Evolutionary conservation across 2,797 vertebrate species (phyloP).

Genomic region (Lemur catta): DNA sequence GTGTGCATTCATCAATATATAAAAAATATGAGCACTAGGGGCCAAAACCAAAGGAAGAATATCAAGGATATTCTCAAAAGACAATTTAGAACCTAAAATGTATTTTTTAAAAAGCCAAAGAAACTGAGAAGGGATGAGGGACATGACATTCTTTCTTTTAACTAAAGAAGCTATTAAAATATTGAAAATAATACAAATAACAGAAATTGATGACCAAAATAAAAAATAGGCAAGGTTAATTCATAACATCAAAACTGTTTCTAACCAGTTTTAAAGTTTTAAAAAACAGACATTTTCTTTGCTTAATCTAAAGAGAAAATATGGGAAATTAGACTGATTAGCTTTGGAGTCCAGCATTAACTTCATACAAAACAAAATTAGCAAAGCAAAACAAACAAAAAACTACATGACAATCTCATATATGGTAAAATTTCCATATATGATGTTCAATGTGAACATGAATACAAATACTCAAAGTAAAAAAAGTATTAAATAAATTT

Average conservation of each 20-base stretch:
- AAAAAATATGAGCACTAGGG: background rate
- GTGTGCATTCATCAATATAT: background rate
- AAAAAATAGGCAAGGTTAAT: background rate
- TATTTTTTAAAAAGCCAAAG: background rate
- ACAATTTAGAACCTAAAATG: background rate
- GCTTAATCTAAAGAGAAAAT: background rate
- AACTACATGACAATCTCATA: background rate
- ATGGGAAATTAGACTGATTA: background rate
- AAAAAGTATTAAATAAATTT: background rate
- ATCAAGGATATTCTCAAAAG: background rate
- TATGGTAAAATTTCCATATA: background rate
- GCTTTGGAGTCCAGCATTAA: background rate
- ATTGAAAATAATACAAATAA: background rate
- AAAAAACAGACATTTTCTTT: background rate
- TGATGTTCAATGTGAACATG: background rate
- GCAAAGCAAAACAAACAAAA: background rate
- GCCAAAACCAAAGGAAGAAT: background rate
- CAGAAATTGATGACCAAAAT: background rate
- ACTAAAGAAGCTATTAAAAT: background rate
- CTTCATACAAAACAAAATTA: background rate
- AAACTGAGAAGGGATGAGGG: rapidly evolving
- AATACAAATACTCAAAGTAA: background rate
- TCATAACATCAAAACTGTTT: background rate
- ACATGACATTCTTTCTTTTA: background rate
- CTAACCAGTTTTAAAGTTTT: background rate